A percentile compares a stretch with the other conserved stretches of the same genome.
phyloP scores from a whole-genome alignment of 2,797 vertebrate genomes.

The Poecilia picta region DNA sequence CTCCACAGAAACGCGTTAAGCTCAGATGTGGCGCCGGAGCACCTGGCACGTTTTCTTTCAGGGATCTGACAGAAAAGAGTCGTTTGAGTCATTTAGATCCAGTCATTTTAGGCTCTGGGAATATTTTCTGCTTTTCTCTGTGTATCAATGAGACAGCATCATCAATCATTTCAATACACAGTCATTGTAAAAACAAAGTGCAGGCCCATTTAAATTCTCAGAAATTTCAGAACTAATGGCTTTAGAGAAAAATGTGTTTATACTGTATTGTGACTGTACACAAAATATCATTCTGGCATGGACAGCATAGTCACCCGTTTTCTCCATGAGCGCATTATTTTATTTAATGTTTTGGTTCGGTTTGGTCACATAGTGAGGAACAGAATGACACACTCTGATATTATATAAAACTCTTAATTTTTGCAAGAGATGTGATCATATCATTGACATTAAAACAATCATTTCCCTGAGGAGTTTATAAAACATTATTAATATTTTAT shows the following conservation, averaged over 20 bases:
- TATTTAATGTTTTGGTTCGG: background rate
- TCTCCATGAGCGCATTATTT: background rate
- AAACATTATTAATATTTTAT: background rate
- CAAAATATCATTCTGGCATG: background rate
- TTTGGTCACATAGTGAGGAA: background rate
- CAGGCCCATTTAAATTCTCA: background rate
- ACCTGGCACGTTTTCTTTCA: background rate
- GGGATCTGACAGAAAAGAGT: background rate
- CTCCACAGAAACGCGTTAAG: background rate
- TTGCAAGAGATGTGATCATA: background rate
- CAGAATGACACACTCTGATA: too few relatives aligned
- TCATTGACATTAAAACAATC: background rate
- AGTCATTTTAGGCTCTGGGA: background rate
- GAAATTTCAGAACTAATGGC: background rate
- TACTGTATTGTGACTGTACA: background rate
- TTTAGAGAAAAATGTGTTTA: background rate
- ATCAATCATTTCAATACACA: background rate
- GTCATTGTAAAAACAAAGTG: background rate
- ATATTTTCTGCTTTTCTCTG: too few relatives aligned
- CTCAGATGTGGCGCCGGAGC: background rate
- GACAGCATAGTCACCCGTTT: background rate
- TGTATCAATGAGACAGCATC: background rate
- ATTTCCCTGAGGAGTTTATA: background rate
- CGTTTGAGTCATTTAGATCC: background rate
- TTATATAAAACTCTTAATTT: background rate